phyloP scores from a whole-genome alignment of 2,113 vertebrate genomes.

The Halichoeres trimaculatus region DNA sequence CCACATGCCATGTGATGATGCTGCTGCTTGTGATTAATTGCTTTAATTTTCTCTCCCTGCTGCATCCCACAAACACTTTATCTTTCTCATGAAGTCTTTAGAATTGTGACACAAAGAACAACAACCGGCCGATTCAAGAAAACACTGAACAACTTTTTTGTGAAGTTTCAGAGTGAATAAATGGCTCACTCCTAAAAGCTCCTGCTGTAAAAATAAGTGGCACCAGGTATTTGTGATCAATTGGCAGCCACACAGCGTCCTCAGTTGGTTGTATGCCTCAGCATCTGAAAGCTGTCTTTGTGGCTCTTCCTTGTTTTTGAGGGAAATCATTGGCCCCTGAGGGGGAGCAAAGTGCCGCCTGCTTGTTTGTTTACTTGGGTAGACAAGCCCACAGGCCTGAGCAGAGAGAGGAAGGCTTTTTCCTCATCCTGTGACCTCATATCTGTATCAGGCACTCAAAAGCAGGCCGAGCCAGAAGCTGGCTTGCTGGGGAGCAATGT shows the following conservation, averaged over 20 bases:
- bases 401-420: slow-evolving; percentile 23
- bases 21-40: slow-evolving; percentile 54
- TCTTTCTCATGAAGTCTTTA: slow-evolving; percentile 22
- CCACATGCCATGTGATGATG: slow-evolving; percentile 45
- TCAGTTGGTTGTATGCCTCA: slow-evolving; percentile 10
- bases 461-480: slow-evolving; percentile 9
- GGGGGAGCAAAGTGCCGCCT: slow-evolving; percentile 34
- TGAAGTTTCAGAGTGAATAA: slow-evolving; percentile 3
- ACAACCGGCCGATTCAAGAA: neutral
- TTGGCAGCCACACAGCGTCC: slow-evolving; percentile 1
- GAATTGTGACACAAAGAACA: slow-evolving; percentile 21
- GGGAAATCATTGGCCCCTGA: slow-evolving; percentile 27
- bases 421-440: slow-evolving; percentile 69
- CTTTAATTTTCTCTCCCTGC: slow-evolving; percentile 66
- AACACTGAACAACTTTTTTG: neutral
- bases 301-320: slow-evolving; percentile 38
- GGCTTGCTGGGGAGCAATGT: slow-evolving; percentile 32
- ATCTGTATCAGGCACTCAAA: slow-evolving; percentile 60
- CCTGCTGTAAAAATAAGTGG: neutral
- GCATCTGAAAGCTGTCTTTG: slow-evolving; percentile 46
- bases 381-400: slow-evolving; percentile 40
- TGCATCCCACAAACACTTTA: slow-evolving; percentile 43
- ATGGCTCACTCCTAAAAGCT: slow-evolving; percentile 9
- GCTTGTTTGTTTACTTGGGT: slow-evolving; percentile 63
- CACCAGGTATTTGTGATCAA: slow-evolving; percentile 42